Base-by-base conservation (phyloP, 2,113 vertebrate genomes). In the Myotis yumanensis region DNA sequence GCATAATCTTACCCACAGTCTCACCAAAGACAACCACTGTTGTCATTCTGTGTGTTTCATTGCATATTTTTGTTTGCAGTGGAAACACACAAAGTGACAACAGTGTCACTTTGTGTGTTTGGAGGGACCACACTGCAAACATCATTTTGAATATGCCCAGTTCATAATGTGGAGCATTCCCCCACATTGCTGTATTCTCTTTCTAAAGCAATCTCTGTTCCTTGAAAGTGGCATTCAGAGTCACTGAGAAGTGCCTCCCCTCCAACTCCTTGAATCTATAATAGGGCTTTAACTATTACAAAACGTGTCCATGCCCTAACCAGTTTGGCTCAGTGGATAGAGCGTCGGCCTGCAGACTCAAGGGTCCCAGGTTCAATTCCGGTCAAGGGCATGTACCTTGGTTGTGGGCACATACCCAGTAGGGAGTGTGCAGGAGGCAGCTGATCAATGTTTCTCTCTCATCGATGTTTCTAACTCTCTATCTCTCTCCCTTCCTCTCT, bases 131-230 rank as follows among this genome's bases (percentile, higher is more conserved):
- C 16, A 12, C 20, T 22, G 10, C 4, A 11, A 6, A 46, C 40
- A 18, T 40, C 1, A 6, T 77, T 88, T n/a, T 17, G 35, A 57
- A 15, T 7, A 62, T 2, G 0, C 17, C 3, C 30, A 2, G 5
- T 51, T 73, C 22, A 16, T 43, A 35, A 62, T 0, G 0, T 6
- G 46, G 35, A 72, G 30, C 12, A 4, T 37, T 59, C 7, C 12
- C 37, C 43, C 12, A 1, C 1, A 2, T 25, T 14, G 11, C 28
- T 66, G 1, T 4, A 66, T 37, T 46, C n/a, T 16, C 75, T 54
- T 46, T 59, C 35, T 23, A 48, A 68, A 3, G 28, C n/a, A 35
- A 14, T 5, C 30, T 32, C 10, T 4, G 0, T 32, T 75, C 52
- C 25, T 32, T 30, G 46, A 37, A 35, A 5, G 20, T 0, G 59